Percentiles rank a stretch among this genome's conserved stretches.
Evolutionary conservation across 92 coral and sea anemone species (phyloP).

Genomic region (Actinostola sp.): DNA sequence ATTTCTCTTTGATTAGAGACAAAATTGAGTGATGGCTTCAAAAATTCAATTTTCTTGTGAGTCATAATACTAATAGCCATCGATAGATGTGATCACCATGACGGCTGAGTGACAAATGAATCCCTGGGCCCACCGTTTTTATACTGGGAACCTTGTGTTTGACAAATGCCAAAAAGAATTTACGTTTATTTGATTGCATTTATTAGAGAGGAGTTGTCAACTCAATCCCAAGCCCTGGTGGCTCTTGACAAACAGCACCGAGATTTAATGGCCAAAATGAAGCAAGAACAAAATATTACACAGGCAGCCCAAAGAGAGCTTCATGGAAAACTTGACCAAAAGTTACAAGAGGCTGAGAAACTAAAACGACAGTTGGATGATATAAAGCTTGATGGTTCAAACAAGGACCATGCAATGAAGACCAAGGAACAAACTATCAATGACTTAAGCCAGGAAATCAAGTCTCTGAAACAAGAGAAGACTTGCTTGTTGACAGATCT

Average conservation of each 20-base stretch:
- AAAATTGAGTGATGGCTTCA: too few species aligned
- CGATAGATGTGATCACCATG: too few species aligned
- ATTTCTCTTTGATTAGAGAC: too few species aligned
- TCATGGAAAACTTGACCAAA: conserved; percentile 44
- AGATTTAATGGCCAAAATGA: conserved; percentile 41
- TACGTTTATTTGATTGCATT: not conserved
- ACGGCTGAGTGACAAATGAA: too few species aligned
- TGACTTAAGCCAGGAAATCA: conserved; percentile 49
- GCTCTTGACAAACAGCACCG: conserved; percentile 54
- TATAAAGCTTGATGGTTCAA: conserved; percentile 37
- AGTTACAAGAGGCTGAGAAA: conserved; percentile 32
- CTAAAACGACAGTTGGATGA: conserved; percentile 55
- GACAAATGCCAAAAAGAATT: not conserved
- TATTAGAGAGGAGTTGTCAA: conserved; percentile 69
- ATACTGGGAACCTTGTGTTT: too few species aligned
- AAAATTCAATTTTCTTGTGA: too few species aligned
- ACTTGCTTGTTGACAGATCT: conserved; percentile 49
- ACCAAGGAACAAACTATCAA: conserved; percentile 56
- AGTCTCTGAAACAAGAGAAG: conserved; percentile 63
- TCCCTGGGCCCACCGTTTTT: too few species aligned
- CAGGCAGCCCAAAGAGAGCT: conserved; percentile 55
- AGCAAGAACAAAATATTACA: conserved; percentile 60
- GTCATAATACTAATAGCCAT: too few species aligned
- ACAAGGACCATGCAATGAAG: conserved; percentile 49
- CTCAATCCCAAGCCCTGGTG: conserved; percentile 64